phyloP scores from a whole-genome alignment of 2,888 invertebrate species.

The Drosophila subquinaria region DNA sequence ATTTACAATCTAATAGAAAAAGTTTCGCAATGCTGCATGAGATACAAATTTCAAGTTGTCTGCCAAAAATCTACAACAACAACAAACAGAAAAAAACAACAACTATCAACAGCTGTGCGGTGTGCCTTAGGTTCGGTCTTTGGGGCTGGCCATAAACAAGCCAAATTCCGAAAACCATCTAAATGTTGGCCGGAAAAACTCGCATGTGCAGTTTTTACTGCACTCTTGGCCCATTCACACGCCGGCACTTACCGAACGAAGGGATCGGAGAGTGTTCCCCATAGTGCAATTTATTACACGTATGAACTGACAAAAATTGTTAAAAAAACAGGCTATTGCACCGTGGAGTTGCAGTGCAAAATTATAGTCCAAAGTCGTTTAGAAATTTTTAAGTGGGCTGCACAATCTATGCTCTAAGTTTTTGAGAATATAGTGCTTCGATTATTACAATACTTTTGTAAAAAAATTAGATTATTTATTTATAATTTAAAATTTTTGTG shows the following conservation, averaged over 20 bases:
- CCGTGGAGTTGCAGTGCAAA: slow-evolving; percentile 6
- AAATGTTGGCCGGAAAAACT: slow-evolving; percentile 41
- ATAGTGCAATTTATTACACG: slow-evolving; percentile 72
- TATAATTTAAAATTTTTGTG: no score
- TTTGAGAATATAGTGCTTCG: no score
- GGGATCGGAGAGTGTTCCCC: slow-evolving; percentile 51
- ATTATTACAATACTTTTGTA: no score
- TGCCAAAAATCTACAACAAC: slow-evolving; percentile 29
- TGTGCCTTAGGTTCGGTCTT: slow-evolving; percentile 18
- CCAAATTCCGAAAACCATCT: slow-evolving; percentile 47
- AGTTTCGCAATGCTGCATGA: slow-evolving; percentile 28
- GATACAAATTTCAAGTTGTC: slow-evolving; percentile 30
- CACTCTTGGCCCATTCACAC: slow-evolving; percentile 70
- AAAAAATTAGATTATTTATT: background rate
- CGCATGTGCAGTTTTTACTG: slow-evolving; percentile 51
- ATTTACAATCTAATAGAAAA: slow-evolving; percentile 38
- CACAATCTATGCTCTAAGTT: background rate
- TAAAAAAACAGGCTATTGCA: slow-evolving; percentile 10
- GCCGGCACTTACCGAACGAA: slow-evolving; percentile 57
- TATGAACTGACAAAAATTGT: slow-evolving; percentile 53
- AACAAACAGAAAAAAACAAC: slow-evolving; percentile 27
- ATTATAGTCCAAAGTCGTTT: no score
- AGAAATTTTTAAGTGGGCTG: background rate
- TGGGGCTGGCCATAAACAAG: slow-evolving; percentile 41
- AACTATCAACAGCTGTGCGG: slow-evolving; percentile 28